Conservation (phyloP, 2,797 vertebrate genomes). For the Xenopus petersii region DNA sequence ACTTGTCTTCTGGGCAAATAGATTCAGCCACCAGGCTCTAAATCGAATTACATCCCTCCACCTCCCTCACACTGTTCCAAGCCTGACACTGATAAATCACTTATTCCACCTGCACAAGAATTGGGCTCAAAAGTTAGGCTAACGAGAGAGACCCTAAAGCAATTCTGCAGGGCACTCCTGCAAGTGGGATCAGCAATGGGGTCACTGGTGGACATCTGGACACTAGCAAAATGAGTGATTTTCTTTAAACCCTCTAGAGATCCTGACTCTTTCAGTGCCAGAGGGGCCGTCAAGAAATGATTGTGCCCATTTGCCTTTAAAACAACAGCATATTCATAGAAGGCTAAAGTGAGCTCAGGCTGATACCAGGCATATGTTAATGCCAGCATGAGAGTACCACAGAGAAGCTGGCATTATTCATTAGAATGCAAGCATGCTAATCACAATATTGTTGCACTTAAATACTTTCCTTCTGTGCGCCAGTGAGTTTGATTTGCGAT, state of each 20-base stretch:
- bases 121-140: slow-evolving; percentile 36
- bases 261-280: slow-evolving; percentile 2
- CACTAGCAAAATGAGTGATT: slow-evolving; percentile 4
- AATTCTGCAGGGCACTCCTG: slow-evolving; percentile 23
- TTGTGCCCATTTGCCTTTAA: slow-evolving; percentile 6
- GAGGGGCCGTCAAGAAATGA: background rate
- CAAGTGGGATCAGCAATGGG: slow-evolving; percentile 22
- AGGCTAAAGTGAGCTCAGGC: no score
- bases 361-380: no score
- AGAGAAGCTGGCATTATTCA: background rate
- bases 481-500: no score
- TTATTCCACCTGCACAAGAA: slow-evolving; percentile 40
- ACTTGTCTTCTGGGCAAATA: slow-evolving; percentile 50
- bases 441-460: no score
- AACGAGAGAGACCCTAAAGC: slow-evolving; percentile 43
- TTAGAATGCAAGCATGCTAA: background rate
- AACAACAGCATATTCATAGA: background rate
- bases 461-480: no score
- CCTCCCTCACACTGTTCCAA: slow-evolving; percentile 16
- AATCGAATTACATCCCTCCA: slow-evolving; percentile 42
- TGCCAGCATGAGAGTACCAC: no score
- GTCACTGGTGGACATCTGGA: slow-evolving; percentile 40
- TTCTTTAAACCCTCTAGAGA: background rate
- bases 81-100: slow-evolving; percentile 45
- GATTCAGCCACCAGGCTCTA: slow-evolving; percentile 45